These are phyloP conservation scores for Dolichoris vasculosae DNA, from an alignment of 1,140 invertebrate genomes.

Conservation along the genomic window DNA sequence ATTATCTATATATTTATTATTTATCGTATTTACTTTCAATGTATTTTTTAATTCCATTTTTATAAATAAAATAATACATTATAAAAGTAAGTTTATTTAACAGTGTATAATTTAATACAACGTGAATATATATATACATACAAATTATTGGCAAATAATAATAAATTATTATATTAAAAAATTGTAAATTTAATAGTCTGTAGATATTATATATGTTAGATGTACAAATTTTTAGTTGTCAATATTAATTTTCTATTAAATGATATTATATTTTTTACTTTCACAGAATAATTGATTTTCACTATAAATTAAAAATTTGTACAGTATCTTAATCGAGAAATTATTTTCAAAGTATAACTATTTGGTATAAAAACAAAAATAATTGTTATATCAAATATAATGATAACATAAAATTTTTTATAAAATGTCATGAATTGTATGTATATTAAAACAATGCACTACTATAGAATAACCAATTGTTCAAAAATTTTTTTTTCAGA, in stretches of 20 bases:
- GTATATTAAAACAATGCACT: neutral
- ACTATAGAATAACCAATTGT: neutral
- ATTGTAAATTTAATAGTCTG: too few species aligned
- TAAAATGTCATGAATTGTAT: neutral
- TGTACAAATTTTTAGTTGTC: too few species aligned
- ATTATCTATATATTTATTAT: too few species aligned
- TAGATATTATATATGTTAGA: too few species aligned
- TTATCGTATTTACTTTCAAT: too few species aligned
- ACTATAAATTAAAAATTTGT: neutral
- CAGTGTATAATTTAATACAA: too few species aligned
- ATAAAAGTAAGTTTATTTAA: too few species aligned
- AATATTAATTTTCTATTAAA: neutral
- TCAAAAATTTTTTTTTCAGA: neutral
- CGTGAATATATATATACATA: too few species aligned
- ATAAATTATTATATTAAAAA: too few species aligned
- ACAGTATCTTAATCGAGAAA: neutral
- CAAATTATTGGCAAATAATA: too few species aligned
- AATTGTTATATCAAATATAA: neutral
- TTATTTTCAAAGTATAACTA: neutral
- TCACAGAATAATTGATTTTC: neutral
- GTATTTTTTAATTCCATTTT: too few species aligned
- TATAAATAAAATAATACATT: too few species aligned
- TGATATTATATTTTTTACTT: neutral
- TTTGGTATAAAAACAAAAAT: neutral
- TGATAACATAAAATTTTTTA: neutral